Evolutionary conservation across 2,797 vertebrate species (phyloP).

Genomic region (Onychomys leucogaster): DNA sequence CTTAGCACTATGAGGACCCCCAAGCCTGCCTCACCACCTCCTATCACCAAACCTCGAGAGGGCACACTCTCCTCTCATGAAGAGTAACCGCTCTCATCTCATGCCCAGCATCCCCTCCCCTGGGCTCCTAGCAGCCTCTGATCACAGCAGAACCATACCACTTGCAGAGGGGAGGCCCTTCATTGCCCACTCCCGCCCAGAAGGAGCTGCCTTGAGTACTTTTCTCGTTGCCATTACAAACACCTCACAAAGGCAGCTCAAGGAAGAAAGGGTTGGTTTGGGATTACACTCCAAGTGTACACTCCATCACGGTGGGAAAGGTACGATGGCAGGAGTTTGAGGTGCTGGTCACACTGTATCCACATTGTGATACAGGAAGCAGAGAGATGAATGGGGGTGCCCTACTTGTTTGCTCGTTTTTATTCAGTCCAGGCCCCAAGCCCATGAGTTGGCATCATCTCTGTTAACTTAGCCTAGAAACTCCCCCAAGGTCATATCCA

Average conservation of each 20-base stretch:
- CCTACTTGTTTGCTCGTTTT: background rate
- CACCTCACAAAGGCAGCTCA: background rate
- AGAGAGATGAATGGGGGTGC: background rate
- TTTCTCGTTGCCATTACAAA: background rate
- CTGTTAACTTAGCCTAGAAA: background rate
- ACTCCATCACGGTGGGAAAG: background rate
- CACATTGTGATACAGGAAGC: background rate
- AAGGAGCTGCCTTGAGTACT: background rate
- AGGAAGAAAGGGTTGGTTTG: background rate
- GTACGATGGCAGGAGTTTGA: background rate
- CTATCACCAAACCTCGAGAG: background rate
- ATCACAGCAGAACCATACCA: too few species aligned
- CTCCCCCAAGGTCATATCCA: background rate
- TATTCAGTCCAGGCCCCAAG: background rate
- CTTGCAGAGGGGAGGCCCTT: background rate
- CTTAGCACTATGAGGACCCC: accelerated
- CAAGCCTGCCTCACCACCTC: too few species aligned
- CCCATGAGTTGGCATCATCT: background rate
- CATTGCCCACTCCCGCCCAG: background rate
- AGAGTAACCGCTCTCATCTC: too few species aligned
- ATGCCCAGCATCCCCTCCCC: background rate
- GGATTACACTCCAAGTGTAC: background rate
- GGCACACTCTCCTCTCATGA: background rate
- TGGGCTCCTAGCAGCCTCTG: background rate
- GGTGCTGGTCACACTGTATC: background rate